Evolutionary conservation across 2,113 vertebrate species (phyloP).

Genomic region (Chloroceryle aenea): DNA sequence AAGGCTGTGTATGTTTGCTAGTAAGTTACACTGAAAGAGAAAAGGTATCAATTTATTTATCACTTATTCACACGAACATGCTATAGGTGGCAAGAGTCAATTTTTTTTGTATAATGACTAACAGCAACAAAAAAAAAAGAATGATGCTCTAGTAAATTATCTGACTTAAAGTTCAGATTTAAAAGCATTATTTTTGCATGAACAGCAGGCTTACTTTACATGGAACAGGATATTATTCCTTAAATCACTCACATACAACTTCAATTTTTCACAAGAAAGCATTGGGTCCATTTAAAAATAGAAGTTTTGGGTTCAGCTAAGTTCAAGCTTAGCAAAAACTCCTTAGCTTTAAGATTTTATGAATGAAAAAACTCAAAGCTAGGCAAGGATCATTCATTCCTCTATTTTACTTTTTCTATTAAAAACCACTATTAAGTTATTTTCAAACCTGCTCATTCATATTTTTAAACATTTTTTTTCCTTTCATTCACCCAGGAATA

Average conservation of each 20-base stretch:
- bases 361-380: background rate
- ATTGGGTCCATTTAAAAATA: slow-evolving; percentile 28
- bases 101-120: background rate
- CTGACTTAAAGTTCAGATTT: slow-evolving; percentile 13
- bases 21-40: background rate
- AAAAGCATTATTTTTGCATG: slow-evolving; percentile 16
- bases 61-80: background rate
- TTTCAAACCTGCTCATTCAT: background rate
- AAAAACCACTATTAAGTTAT: background rate
- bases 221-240: background rate
- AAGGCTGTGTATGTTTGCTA: background rate
- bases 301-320: slow-evolving; percentile 17
- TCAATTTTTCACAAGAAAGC: slow-evolving; percentile 27
- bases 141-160: background rate
- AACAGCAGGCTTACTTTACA: background rate
- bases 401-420: slow-evolving; percentile 9
- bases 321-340: slow-evolving; percentile 29
- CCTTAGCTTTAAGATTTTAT: background rate
- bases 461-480: background rate
- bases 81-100: background rate
- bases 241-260: slow-evolving; percentile 14
- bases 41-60: background rate
- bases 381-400: background rate
- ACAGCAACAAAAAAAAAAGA: background rate
- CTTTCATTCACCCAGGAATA: background rate